phyloP scores from a whole-genome alignment of 2,888 invertebrate genomes.

The Peribatodes rhomboidaria region DNA sequence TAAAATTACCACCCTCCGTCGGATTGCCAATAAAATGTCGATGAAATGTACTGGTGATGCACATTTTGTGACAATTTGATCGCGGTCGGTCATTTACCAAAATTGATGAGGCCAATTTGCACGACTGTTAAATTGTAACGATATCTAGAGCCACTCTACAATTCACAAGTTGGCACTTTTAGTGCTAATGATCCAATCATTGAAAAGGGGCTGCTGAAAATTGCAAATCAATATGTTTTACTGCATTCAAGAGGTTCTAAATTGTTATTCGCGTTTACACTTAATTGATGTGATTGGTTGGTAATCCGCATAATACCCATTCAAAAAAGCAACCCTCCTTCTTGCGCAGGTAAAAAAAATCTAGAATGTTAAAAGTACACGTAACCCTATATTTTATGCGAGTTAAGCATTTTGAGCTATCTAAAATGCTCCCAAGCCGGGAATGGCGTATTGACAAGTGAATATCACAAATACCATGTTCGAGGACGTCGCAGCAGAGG shows the following conservation, averaged over 20 bases:
- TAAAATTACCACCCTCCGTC: constrained; percentile 59
- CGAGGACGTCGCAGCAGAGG: constrained; percentile 8
- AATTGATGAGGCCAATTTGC: constrained; percentile 66
- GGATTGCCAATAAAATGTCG: constrained; percentile 64
- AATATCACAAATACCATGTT: constrained; percentile 40
- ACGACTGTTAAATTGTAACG: constrained; percentile 60
- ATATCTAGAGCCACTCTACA: constrained; percentile 43
- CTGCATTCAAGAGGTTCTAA: constrained; percentile 15
- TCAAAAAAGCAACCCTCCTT: too few species aligned
- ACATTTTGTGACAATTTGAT: constrained; percentile 65
- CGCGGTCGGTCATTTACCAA: constrained; percentile 62
- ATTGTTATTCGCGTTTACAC: constrained; percentile 11
- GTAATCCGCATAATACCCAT: background rate
- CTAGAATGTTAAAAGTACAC: too few species aligned
- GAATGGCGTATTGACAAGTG: constrained; percentile 55
- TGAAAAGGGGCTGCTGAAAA: constrained; percentile 31
- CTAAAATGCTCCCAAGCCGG: constrained; percentile 25
- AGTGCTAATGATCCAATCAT: constrained; percentile 43
- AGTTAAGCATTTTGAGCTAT: background rate
- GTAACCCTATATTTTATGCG: background rate
- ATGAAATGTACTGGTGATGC: constrained; percentile 62
- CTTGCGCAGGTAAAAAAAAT: too few species aligned
- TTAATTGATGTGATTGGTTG: background rate
- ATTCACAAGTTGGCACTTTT: constrained; percentile 42
- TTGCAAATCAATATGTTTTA: constrained; percentile 34